phyloP scores from a whole-genome alignment of 2,797 vertebrate genomes.

The Chanos chanos region DNA sequence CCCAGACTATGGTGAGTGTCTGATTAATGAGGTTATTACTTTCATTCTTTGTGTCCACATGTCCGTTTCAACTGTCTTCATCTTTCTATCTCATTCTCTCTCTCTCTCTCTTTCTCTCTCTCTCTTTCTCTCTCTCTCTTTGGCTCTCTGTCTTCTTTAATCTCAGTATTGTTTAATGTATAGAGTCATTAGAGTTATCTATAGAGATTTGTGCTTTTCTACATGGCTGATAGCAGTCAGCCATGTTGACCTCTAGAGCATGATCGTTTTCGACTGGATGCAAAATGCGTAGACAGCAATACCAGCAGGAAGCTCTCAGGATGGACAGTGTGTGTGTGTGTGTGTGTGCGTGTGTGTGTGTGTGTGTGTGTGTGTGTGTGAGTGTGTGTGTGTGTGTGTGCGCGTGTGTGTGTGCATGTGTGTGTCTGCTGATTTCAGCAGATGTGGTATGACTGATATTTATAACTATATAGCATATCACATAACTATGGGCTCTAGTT shows the following conservation, averaged over 20 bases:
- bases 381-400: background rate
- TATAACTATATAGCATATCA: conserved; percentile 14
- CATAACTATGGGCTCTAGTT: no score
- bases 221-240: background rate
- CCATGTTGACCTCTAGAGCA: background rate
- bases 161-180: no score
- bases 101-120: no score
- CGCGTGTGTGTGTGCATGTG: conserved; percentile 9
- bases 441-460: conserved; percentile 45
- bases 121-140: no score
- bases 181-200: no score
- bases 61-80: no score
- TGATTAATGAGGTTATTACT: no score
- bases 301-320: conserved; percentile 17
- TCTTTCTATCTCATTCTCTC: no score
- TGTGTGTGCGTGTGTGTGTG: background rate
- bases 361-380: background rate
- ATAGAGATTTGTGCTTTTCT: background rate
- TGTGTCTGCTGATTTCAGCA: conserved; percentile 49
- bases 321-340: conserved; percentile 18
- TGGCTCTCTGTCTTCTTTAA: no score
- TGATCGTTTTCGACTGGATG: conserved; percentile 25
- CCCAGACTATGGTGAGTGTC: no score
- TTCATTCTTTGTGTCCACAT: no score
- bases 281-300: conserved; percentile 46